Percentiles rank a stretch among this genome's conserved stretches.
Conservation (phyloP, 2,888 invertebrate species). For the Chaetogeoica ovagalla region DNA sequence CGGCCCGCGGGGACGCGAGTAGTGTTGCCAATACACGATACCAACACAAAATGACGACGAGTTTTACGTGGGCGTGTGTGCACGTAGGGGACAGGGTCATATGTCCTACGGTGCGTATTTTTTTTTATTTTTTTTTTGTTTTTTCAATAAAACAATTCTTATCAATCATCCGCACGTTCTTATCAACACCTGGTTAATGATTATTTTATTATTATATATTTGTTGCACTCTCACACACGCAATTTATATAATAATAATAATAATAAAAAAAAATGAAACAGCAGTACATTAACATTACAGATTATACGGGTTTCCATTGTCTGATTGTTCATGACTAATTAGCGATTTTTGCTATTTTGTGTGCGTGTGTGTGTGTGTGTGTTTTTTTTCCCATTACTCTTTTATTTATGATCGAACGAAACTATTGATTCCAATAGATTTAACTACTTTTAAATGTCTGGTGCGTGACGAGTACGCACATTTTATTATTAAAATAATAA, state of each 20-base stretch:
- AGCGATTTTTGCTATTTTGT: constrained; percentile 31
- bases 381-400: background rate
- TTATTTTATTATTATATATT: constrained; percentile 23
- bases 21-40: background rate
- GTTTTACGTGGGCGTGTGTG: background rate
- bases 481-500: background rate
- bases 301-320: constrained; percentile 16
- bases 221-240: background rate
- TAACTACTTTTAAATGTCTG: background rate
- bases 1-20: background rate
- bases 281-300: background rate
- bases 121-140: too few relatives aligned
- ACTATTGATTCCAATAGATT: background rate
- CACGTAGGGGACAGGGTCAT: background rate
- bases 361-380: background rate
- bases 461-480: background rate
- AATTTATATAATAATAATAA: constrained; percentile 19
- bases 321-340: constrained; percentile 28
- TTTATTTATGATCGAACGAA: background rate
- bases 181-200: constrained; percentile 25
- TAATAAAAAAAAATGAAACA: background rate
- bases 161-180: background rate
- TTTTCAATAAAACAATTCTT: background rate
- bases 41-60: too few relatives aligned
- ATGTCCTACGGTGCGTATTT: background rate